Conservation (phyloP, 2,797 vertebrate species). For the Mormyrops attenuatus region DNA sequence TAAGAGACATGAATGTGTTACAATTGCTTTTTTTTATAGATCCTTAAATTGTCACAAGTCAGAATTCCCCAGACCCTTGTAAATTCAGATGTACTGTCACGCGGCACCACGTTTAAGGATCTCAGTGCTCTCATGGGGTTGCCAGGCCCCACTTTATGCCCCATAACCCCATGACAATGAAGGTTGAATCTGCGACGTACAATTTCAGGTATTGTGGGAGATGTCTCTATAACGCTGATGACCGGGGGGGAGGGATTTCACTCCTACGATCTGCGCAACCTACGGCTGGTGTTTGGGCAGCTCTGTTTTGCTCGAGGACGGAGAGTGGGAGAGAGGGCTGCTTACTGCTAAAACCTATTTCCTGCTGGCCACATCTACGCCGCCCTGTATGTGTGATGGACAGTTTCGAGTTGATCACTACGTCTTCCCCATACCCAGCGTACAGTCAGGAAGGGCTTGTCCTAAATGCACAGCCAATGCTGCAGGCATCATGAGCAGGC, state of each 20-base stretch:
- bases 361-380: not conserved
- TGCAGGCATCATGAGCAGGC: not conserved
- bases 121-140: not conserved
- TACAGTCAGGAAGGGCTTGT: not conserved
- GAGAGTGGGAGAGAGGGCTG: not conserved
- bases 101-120: not conserved
- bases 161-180: not conserved
- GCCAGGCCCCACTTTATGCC: not conserved
- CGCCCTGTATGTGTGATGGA: not conserved
- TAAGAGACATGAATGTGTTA: not conserved
- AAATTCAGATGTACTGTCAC: not conserved
- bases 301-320: not conserved
- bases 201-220: not conserved
- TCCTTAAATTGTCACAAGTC: not conserved
- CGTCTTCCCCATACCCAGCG: not conserved
- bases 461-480: not conserved
- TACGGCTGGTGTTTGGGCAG: not conserved
- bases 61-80: not conserved
- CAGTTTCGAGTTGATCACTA: not conserved
- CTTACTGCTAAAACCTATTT: not conserved
- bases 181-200: conserved; percentile 4
- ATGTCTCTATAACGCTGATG: not conserved
- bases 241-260: not conserved
- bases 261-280: not conserved
- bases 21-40: not conserved